Base-by-base conservation (phyloP, 2,888 invertebrate genomes). In the Pediacus dermestoides region DNA sequence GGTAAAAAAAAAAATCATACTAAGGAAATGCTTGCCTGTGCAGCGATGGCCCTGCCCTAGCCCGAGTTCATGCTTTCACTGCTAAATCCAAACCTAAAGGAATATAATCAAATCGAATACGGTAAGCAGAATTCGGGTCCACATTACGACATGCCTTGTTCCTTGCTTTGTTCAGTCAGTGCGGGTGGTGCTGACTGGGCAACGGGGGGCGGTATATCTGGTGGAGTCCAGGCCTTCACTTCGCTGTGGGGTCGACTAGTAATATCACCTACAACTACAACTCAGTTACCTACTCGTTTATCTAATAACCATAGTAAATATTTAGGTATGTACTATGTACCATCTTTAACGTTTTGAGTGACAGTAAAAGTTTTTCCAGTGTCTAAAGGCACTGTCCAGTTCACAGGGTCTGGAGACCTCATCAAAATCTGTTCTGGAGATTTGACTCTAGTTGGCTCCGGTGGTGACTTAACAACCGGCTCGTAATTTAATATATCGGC, bases 301-400 rank as follows among this genome's bases (percentile, higher is more conserved):
- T 11, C 9, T n/a, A 3, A 12, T 12, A 12, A 15, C 30, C 30
- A 16, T 13, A 30, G 18, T 34, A 28, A 16, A 37, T 21, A n/a
- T 8, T 37, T 25, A 10, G 6, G 11, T 30, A 31, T 8, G 16
- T 15, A 12, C 3, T 27, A 32, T 40, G 39, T 67, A 82, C 83
- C 82, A 71, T 82, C 82, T 62, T 85, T 83, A 58, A 91, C 88
- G 73, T 90, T 91, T 74, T 91, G 91, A 44, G 90, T 91, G 57
- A 91, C 91, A 25, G 91, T 90, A 71, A 91, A 91, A 23, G 89
- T 90, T 75, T 90, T 91, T 58, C 91, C 90, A 53, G 90, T 92
- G 71, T 93, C 92, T 62, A 92, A 76, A 36, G 92, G 91, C 44
- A 92, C 91, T 33, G 91, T 92, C 92, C 92, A 93, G 72, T 91